Evolutionary conservation across 2,113 vertebrate genomes (phyloP).

Genomic region (Mystacornis crossleyi): DNA sequence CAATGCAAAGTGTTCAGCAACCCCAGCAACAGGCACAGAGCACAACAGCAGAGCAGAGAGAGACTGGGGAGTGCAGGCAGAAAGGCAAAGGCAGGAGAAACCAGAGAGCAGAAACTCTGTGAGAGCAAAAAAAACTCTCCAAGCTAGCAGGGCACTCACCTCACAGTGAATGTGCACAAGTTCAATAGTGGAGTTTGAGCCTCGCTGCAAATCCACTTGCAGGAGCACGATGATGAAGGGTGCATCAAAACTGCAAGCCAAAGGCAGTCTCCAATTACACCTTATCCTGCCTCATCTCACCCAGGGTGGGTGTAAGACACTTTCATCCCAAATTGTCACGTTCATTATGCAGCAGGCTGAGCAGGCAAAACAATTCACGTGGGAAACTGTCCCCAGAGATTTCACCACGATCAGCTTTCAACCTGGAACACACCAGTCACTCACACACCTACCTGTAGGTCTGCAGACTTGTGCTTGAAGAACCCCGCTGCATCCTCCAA

Average conservation of each 20-base stretch:
- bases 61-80: rapidly evolving
- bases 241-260: background rate
- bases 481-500: background rate
- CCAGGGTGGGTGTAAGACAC: background rate
- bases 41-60: background rate
- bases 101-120: background rate
- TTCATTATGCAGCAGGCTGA: background rate
- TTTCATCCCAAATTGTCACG: background rate
- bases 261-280: background rate
- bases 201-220: background rate
- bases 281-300: background rate
- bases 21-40: background rate
- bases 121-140: background rate
- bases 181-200: background rate
- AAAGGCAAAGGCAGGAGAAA: background rate
- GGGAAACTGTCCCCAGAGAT: background rate
- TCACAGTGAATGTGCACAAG: rapidly evolving
- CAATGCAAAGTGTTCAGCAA: background rate
- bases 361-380: background rate
- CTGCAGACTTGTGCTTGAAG: background rate
- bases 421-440: background rate
- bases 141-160: background rate
- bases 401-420: background rate
- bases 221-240: rapidly evolving
- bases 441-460: background rate